These are phyloP conservation scores for Clarias fuscus DNA, from an alignment of 2,797 vertebrate species.

Conservation along the genomic window DNA sequence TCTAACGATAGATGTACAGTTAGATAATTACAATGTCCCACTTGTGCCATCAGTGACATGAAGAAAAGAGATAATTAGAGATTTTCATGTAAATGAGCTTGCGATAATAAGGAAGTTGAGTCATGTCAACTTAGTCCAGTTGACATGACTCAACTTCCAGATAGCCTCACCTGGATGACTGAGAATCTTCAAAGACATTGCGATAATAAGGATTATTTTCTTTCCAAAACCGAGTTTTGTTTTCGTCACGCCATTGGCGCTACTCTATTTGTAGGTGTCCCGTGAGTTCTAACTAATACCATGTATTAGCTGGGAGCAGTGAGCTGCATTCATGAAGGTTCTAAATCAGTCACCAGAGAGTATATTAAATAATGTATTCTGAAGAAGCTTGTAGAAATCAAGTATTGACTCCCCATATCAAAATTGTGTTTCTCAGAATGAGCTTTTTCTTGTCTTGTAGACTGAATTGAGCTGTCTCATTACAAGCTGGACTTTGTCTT, in stretches of 20 bases:
- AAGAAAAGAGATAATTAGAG: background rate
- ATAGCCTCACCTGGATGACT: too few species aligned
- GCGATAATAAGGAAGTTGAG: background rate
- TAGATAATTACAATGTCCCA: background rate
- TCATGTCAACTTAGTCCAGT: too few species aligned
- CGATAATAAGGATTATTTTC: background rate
- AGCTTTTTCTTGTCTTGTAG: too few species aligned
- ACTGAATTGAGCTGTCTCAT: too few species aligned
- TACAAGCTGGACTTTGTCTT: too few species aligned
- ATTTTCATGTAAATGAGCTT: background rate
- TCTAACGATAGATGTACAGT: background rate
- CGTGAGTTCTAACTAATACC: background rate
- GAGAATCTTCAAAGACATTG: too few species aligned
- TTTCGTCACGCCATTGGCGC: background rate
- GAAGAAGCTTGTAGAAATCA: background rate
- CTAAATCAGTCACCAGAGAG: background rate
- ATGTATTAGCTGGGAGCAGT: background rate
- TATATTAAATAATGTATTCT: background rate
- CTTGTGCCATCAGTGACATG: background rate
- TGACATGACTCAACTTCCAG: too few species aligned
- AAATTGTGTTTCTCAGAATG: too few species aligned
- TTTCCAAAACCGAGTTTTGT: background rate
- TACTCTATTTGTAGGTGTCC: background rate
- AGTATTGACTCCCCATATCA: background rate
- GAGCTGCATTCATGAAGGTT: background rate